Base-by-base conservation (phyloP, 2,888 invertebrate genomes). In the Caenorhabditis doughertyi region DNA sequence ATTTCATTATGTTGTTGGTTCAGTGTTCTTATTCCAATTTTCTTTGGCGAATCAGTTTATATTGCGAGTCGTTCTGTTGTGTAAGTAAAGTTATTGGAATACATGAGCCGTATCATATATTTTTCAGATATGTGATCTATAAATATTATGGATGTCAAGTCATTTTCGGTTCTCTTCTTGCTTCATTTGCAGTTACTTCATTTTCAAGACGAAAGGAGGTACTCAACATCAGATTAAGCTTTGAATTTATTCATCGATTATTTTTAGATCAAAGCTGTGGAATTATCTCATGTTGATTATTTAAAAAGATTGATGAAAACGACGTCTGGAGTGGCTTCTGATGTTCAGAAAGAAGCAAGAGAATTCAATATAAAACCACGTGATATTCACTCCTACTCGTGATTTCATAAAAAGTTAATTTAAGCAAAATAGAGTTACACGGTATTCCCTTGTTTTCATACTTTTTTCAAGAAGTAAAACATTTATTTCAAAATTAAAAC, bases 261-360 rank as follows among this genome's bases (percentile, higher is more conserved):
- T 8, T 72, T 65, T 25, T 56, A 73, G 79, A 79, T 79, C 39
- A 79, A 65, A 65, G n/a, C 79, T 21, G 71, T 79, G 5, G 79
- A 79, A 42, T 23, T 79, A 21, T 64, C 71, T 0, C 65, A 65
- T 23, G 27, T 79, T 27, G 79, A 79, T n/a, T 71, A 65, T 55
- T 13, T 79, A 56, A 64, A 35, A 21, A 35, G 55, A 18, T 9
- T 79, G 39, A 39, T 65, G 56, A 71, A 35, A 65, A 35, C 29
- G 25, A 71, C 79, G 11, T 25, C 58, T 25, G 29, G 21, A 16
- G 70, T 79, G 29, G 56, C 71, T 8, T 56, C 44, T 8, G 79
- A 79, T 39, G 79, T 79, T 47, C 79, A 71, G 39, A 62, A 44
- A 49, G 79, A 79, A 65, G 79, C 71, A 16, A 73, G 44, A 60